phyloP scores from a whole-genome alignment of 2,888 invertebrate species.

The Prosopocoilus inquinatus region DNA sequence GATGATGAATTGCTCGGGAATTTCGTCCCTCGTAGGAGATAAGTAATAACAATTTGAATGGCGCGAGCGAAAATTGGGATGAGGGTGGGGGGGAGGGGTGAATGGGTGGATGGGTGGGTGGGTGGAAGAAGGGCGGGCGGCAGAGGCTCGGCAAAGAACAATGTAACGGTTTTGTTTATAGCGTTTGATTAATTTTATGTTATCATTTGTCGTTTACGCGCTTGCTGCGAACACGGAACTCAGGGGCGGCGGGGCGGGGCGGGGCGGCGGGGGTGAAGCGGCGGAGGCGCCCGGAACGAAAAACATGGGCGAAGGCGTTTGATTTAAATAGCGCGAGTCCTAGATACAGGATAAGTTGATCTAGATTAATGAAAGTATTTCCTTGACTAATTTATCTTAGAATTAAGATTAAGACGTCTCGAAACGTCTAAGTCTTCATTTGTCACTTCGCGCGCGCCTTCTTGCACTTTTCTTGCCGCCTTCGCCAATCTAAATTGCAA shows the following conservation, averaged over 20 bases:
- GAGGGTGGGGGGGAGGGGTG: neutral
- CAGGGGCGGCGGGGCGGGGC: neutral
- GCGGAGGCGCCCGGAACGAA: slow-evolving; percentile 3
- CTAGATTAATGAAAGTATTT: slow-evolving; percentile 54
- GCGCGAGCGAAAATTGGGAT: no score
- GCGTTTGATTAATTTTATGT: no score
- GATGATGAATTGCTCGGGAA: no score
- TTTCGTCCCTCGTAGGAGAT: no score
- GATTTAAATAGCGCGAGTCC: slow-evolving; percentile 35
- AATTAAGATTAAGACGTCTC: slow-evolving; percentile 52
- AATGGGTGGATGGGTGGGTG: neutral
- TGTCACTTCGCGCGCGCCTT: slow-evolving; percentile 37
- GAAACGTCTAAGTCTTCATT: slow-evolving; percentile 51
- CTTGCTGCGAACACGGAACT: neutral
- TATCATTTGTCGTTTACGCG: no score
- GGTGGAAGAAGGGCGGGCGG: neutral
- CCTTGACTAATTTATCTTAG: slow-evolving; percentile 52
- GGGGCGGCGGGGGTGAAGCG: neutral
- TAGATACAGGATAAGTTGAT: slow-evolving; percentile 48
- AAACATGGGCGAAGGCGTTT: slow-evolving; percentile 1
- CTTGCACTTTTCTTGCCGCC: slow-evolving; percentile 7
- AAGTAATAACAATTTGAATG: no score
- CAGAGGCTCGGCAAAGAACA: neutral
- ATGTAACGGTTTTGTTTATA: no score
- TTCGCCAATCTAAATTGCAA: slow-evolving; percentile 1